These are phyloP conservation scores for Macrosiphum euphorbiae DNA, from an alignment of 2,888 invertebrate species.

Conservation along the genomic window DNA sequence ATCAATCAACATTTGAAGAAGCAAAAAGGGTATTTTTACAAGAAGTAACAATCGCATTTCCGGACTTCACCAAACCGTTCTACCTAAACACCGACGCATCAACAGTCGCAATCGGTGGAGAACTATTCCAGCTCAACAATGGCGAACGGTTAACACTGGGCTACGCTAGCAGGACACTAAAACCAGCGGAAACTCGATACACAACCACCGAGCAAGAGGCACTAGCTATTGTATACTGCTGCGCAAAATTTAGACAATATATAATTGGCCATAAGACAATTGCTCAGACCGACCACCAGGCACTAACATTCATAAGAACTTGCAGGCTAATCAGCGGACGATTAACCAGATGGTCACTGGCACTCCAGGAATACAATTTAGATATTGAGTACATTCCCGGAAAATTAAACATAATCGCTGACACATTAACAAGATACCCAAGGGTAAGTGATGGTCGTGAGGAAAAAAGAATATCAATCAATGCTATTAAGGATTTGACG, in stretches of 20 bases:
- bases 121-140: constrained; percentile 23
- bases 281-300: background rate
- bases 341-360: constrained; percentile 32
- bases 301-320: constrained; percentile 2
- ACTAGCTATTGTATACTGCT: no score
- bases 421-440: constrained; percentile 33
- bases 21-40: background rate
- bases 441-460: background rate
- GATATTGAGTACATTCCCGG: constrained; percentile 18
- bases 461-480: background rate
- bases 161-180: no score
- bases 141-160: background rate
- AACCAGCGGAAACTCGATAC: no score
- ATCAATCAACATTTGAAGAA: background rate
- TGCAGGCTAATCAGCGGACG: background rate
- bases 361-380: constrained; percentile 10
- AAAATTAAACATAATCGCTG: background rate
- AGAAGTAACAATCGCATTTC: background rate
- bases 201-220: no score
- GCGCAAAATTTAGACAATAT: no score
- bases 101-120: background rate
- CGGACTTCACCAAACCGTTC: background rate
- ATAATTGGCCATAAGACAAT: no score
- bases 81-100: constrained; percentile 20
- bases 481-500: background rate